Evolutionary conservation across 1,140 invertebrate species (phyloP).

Genomic region (Penaeus vannamei): DNA sequence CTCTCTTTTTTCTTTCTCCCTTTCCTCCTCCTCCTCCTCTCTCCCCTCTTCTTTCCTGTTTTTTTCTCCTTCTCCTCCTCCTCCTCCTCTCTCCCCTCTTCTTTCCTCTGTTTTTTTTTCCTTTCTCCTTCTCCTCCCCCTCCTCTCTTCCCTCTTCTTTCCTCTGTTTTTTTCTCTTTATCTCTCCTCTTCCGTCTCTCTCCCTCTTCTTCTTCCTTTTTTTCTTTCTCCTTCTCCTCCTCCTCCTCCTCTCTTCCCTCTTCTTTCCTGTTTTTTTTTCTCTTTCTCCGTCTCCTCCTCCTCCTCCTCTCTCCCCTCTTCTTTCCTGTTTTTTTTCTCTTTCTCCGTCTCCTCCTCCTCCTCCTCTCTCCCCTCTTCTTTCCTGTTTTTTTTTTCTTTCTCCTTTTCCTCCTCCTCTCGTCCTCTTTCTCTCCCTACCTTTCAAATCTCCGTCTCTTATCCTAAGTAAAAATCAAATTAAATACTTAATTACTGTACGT

Average conservation of each 20-base stretch:
- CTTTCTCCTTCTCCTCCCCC: neutral
- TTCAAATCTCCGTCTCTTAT: too few relatives aligned
- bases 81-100: neutral
- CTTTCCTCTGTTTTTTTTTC: neutral
- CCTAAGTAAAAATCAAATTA: too few relatives aligned
- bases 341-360: constrained; percentile 17
- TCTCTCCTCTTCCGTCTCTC: neutral
- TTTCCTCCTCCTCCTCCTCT: neutral
- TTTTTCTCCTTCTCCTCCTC: neutral
- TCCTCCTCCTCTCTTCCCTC: neutral
- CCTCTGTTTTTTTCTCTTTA: neutral
- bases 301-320: too few relatives aligned
- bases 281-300: constrained; percentile 26
- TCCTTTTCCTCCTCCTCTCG: too few relatives aligned
- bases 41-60: neutral
- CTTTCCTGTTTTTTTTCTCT: too few relatives aligned
- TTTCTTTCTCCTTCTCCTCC: constrained; percentile 24
- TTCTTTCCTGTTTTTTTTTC: neutral
- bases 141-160: neutral
- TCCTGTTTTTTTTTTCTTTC: too few relatives aligned
- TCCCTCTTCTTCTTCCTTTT: too few relatives aligned
- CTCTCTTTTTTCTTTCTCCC: neutral
- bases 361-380: constrained; percentile 21
- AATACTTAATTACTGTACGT: too few relatives aligned
- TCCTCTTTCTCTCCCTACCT: too few relatives aligned